Evolutionary conservation across 1,140 invertebrate species (phyloP), one percentile per base, ranked within the genome.

Genomic region (Argopecten irradians): DNA sequence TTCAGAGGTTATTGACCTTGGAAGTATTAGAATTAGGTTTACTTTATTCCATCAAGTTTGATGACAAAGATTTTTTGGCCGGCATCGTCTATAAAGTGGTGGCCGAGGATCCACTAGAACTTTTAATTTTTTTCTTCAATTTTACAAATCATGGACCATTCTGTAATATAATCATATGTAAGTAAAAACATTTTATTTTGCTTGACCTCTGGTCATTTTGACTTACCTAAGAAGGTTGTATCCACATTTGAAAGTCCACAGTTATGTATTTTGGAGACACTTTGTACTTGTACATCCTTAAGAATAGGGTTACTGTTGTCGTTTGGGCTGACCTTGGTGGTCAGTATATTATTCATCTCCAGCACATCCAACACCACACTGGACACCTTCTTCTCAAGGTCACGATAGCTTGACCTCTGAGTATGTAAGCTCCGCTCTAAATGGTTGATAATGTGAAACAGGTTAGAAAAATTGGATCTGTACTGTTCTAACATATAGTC

Each of bases 331-430:
- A 88, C 86, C 85, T 93, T 93, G 43, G 92, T 91, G 7, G 91
- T 90, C 0, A 94, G 88, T 34, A 94, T 92, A 85, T 94, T 94
- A 89, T 93, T 94, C 11, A 94, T 93, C 88, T 94, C 94, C 28
- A 93, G 92, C 32, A 94, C 93, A 84, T 94, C 93, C 35, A 94
- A 89, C 83, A 94, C 92, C 32, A 94, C 91, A 84, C 93, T 93
- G 41, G 93, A 93, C 41, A 94, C 87, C 89, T 94, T 94, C 82
- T 94, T 92, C 89, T 94, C 93, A n/a, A 94, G 89, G 13, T 93
- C 92, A 32, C 89, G 85, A 89, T 93, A 94, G 82, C 92, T 92
- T 33, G 86, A 46, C 22, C 90, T 89, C 87, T 94, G 94, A 16
- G 86, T 88, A 39, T 92, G 86, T 32, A 94, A 88, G 22, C 91